Conservation (phyloP, 2,888 invertebrate genomes). For the Mycalesis mineus region DNA sequence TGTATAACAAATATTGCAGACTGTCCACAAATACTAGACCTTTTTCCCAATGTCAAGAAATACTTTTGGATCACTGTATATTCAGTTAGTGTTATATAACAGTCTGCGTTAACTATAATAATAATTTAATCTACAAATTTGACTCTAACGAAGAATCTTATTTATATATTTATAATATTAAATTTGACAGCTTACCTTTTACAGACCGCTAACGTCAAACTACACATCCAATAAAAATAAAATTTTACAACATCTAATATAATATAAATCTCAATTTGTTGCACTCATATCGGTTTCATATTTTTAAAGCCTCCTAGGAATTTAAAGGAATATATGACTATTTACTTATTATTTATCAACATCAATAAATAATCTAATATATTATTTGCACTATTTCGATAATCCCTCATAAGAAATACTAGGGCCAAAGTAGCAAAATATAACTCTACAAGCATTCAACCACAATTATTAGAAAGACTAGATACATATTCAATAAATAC, state of each 20-base stretch:
- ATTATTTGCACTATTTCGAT: neutral
- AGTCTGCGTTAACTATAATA: too few relatives aligned
- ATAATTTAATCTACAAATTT: neutral
- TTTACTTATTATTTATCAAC: neutral
- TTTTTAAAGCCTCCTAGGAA: slow-evolving; percentile 10
- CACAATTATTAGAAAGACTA: neutral
- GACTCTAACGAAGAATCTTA: neutral
- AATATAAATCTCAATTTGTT: slow-evolving; percentile 5
- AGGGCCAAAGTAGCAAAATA: neutral
- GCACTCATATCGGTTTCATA: neutral
- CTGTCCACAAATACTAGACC: too few relatives aligned
- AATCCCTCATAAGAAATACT: neutral
- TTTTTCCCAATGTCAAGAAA: too few relatives aligned
- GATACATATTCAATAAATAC: neutral
- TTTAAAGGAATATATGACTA: slow-evolving; percentile 6
- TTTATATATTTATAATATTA: neutral
- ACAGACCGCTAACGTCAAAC: neutral
- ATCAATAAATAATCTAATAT: slow-evolving; percentile 1
- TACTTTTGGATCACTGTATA: too few relatives aligned
- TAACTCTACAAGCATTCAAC: neutral
- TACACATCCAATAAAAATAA: neutral
- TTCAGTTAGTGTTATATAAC: neutral
- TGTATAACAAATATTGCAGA: too few relatives aligned
- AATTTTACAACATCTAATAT: neutral
- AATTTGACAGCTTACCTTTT: neutral